Evolutionary conservation across 2,888 invertebrate species (phyloP).

Genomic region (Euzophera pinguis): DNA sequence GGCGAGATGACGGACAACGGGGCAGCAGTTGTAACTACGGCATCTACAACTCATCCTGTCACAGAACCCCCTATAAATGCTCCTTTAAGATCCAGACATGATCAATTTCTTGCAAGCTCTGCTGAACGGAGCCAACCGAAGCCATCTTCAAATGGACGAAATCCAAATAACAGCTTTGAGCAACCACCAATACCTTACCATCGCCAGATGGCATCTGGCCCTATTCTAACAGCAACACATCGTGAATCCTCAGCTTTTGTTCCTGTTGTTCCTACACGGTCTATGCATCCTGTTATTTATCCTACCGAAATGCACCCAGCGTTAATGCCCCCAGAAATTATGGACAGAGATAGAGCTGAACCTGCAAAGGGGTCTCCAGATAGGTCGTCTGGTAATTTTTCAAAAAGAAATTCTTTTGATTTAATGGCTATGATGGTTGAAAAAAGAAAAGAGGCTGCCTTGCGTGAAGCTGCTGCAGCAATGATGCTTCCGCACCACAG

Average conservation of each 20-base stretch:
- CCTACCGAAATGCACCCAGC: conserved; percentile 85
- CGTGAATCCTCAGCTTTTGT: conserved; percentile 92
- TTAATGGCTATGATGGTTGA: conserved; percentile 95
- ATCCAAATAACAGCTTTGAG: conserved; percentile 79
- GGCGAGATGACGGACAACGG: conserved; percentile 73
- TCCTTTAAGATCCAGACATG: conserved; percentile 77
- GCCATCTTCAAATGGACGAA: conserved; percentile 74
- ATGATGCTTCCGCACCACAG: conserved; percentile 83
- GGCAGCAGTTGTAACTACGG: conserved; percentile 67
- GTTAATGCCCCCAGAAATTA: conserved; percentile 79
- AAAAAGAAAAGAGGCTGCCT: conserved; percentile 89
- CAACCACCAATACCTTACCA: conserved; percentile 83
- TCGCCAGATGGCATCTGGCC: conserved; percentile 80
- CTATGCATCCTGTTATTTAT: conserved; percentile 85
- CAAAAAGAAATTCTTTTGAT: conserved; percentile 83
- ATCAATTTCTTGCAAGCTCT: conserved; percentile 80
- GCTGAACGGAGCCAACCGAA: conserved; percentile 67
- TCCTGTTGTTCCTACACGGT: conserved; percentile 90
- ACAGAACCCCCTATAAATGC: conserved; percentile 67
- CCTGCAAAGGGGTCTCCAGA: conserved; percentile 73
- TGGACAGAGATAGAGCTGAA: conserved; percentile 70
- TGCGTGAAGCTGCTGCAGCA: conserved; percentile 85
- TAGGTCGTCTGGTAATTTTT: conserved; percentile 59
- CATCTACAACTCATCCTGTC: conserved; percentile 71
- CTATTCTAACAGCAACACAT: conserved; percentile 77